Base-by-base conservation (phyloP, 2,797 vertebrate species). In the Gobio occitaniae region DNA sequence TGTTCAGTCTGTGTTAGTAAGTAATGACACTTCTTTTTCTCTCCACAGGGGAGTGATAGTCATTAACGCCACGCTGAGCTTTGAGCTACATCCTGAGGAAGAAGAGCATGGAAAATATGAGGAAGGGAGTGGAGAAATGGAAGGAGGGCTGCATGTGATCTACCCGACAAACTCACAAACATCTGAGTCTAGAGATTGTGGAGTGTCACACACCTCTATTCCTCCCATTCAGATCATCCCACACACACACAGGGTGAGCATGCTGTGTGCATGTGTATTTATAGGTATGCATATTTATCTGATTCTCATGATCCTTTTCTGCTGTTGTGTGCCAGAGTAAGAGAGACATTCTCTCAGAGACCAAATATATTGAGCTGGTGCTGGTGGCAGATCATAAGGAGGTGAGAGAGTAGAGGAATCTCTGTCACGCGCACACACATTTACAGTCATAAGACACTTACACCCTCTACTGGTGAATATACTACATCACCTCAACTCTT, bases 341-440 rank as follows among this genome's bases (percentile, higher is more conserved):
- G 89, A 93, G 97, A 78, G 94, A 96, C 8, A 93, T 93, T 38
- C 91, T 96, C 54, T 90, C 92, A 0, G 96, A 97, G 93, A 95
- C 93, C 75, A 96, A 95, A 25, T 96, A 95, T 4, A 95, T 99
- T 56, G 98, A 99, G 84, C 93, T 99, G 93, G 97, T 97, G 91
- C 94, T 99, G 86, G 97, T 99, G 82, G 97, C 93, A 0, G 97
- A 99, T 74, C 95, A 97, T 8, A 87, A 96, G 0, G 97, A 97
- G 95, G 97, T 99, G 81, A 87, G 85, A 56, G 47, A 56, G 36
- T 44, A 50, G 47, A 48, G 10, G 2, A 5, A 36, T 77, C 29
- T 65, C 50, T 78, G 1, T 80, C 25, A 0, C 8, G 0, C n/a
- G 1, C 21, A 10, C 19, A 9, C 29, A 41, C 25, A 44, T 36